A percentile compares a stretch with the other conserved stretches of the same genome.
These are phyloP conservation scores for Lagodon rhomboides DNA, from an alignment of 2,797 vertebrate genomes.

Conservation along the genomic window DNA sequence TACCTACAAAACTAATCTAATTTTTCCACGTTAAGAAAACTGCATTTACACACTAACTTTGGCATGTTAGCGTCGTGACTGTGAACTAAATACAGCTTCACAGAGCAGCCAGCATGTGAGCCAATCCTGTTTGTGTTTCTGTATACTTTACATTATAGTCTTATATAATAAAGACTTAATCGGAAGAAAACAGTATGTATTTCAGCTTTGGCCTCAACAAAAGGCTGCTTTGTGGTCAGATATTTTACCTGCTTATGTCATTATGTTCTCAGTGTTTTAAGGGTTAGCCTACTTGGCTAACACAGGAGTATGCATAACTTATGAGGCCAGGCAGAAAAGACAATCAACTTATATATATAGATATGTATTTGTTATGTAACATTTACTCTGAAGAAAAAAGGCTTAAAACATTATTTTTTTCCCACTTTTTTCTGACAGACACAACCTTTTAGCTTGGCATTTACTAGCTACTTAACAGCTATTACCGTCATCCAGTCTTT, in stretches of 20 bases:
- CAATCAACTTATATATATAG: neutral
- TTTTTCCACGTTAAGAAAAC: too few species aligned
- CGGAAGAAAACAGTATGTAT: neutral
- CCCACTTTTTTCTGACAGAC: neutral
- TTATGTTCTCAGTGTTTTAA: slow-evolving; percentile 15
- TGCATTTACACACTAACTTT: too few species aligned
- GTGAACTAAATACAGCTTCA: too few species aligned
- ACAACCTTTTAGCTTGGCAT: slow-evolving; percentile 21
- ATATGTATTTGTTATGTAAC: neutral
- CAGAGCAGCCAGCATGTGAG: too few species aligned
- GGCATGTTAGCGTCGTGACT: too few species aligned
- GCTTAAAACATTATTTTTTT: slow-evolving; percentile 1
- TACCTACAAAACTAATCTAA: too few species aligned
- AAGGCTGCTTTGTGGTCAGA: slow-evolving; percentile 22
- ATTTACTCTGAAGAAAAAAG: slow-evolving; percentile 2
- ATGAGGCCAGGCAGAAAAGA: slow-evolving; percentile 2
- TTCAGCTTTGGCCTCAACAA: slow-evolving; percentile 34
- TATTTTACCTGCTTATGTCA: slow-evolving; percentile 56
- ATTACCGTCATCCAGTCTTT: slow-evolving; percentile 9
- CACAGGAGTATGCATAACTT: slow-evolving; percentile 17
- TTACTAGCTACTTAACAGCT: neutral
- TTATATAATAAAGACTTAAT: neutral
- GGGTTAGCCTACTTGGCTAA: slow-evolving; percentile 2
- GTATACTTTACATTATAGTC: neutral
- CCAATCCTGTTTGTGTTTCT: neutral